A percentile compares a stretch with the other conserved stretches of the same genome.
Evolutionary conservation across 2,113 vertebrate species (phyloP).

Genomic region (Acinonyx jubatus): DNA sequence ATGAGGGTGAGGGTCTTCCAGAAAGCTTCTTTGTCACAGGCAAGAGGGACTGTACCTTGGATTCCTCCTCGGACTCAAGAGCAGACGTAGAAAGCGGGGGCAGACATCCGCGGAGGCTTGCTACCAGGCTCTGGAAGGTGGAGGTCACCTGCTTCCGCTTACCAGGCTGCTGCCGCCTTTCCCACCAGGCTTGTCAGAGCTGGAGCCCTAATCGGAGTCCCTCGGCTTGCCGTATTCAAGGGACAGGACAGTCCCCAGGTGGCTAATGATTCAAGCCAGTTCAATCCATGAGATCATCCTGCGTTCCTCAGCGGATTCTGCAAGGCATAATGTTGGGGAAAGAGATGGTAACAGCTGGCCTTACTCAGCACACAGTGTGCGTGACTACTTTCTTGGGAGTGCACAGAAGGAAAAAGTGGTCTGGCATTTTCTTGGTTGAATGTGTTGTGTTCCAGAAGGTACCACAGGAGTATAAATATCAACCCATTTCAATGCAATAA

Average conservation of each 20-base stretch:
- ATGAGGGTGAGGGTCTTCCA: neutral
- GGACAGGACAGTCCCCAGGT: neutral
- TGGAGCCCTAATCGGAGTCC: neutral
- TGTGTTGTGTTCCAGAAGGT: neutral
- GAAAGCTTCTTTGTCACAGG: neutral
- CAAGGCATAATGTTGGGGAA: neutral
- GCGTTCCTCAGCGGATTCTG: neutral
- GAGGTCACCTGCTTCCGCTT: neutral
- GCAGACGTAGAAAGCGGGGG: neutral
- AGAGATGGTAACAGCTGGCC: neutral
- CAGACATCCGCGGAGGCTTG: neutral
- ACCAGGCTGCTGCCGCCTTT: neutral
- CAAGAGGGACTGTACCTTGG: neutral
- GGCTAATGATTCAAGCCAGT: neutral
- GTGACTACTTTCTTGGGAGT: neutral
- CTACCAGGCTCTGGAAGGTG: accelerated
- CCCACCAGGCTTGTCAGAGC: neutral
- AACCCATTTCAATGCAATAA: accelerated
- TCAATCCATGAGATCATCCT: neutral
- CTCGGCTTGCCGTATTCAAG: neutral
- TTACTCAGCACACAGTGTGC: too few relatives aligned
- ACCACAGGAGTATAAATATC: neutral
- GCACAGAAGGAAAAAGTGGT: neutral
- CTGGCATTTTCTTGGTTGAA: neutral
- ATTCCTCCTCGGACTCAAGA: neutral